Evolutionary conservation across 1,140 invertebrate species (phyloP).

Genomic region (Zaprionus inermis): DNA sequence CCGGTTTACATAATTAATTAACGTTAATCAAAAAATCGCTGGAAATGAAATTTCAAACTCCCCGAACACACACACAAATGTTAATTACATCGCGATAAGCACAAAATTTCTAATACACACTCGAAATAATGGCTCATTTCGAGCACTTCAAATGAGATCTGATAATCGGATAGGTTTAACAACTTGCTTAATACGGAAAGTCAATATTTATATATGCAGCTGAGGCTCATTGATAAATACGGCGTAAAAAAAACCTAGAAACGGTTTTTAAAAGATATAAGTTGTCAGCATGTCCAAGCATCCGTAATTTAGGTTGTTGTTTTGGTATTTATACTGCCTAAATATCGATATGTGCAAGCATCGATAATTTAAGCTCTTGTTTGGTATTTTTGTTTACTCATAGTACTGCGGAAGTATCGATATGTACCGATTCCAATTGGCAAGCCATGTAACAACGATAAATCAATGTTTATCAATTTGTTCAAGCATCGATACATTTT

Average conservation of each 20-base stretch:
- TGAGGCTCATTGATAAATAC: not conserved
- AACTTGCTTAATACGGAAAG: slow-evolving; percentile 32
- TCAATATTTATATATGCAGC: slow-evolving; percentile 1
- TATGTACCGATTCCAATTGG: not conserved
- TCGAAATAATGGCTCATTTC: slow-evolving; percentile 37
- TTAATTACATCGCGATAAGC: slow-evolving; percentile 43
- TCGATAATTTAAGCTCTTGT: not conserved
- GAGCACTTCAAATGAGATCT: slow-evolving; percentile 45
- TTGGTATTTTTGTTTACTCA: too few relatives aligned
- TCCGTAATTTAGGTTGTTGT: not conserved
- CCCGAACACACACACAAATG: slow-evolving; percentile 9
- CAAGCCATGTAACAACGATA: not conserved
- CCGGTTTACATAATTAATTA: slow-evolving; percentile 78
- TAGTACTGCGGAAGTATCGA: not conserved
- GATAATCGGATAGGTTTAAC: slow-evolving; percentile 36
- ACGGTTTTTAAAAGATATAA: not conserved
- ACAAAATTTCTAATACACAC: slow-evolving; percentile 6
- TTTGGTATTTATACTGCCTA: not conserved
- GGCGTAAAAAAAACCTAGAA: too few relatives aligned
- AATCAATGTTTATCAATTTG: not conserved
- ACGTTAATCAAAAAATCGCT: slow-evolving; percentile 63
- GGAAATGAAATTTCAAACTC: slow-evolving; percentile 47
- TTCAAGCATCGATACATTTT: not conserved
- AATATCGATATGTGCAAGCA: not conserved
- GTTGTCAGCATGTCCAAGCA: too few relatives aligned